phyloP scores from a whole-genome alignment of 1,140 invertebrate species.

The Lepidurus arcticus region DNA sequence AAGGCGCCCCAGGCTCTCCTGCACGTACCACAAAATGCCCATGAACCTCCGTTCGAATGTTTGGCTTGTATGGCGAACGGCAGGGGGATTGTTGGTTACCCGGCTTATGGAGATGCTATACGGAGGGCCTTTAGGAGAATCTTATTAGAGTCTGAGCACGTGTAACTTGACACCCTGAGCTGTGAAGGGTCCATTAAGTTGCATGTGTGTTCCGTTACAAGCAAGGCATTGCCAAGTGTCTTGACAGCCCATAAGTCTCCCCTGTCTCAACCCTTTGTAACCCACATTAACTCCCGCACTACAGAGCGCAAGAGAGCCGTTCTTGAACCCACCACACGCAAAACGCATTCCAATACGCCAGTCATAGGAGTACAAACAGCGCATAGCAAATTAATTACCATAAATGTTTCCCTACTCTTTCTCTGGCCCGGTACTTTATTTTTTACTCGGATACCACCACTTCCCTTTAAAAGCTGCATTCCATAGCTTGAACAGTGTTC shows the following conservation, averaged over 20 bases:
- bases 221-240: slow-evolving; percentile 13
- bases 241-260: slow-evolving; percentile 14
- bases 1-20: not conserved
- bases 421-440: not conserved
- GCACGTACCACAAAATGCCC: not conserved
- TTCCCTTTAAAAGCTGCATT: too few species aligned
- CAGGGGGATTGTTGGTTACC: not conserved
- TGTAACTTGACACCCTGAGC: slow-evolving; percentile 21
- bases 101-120: slow-evolving; percentile 13
- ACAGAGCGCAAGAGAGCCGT: not conserved
- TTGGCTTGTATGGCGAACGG: not conserved
- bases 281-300: slow-evolving; percentile 2
- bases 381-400: not conserved
- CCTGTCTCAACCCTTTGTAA: slow-evolving; percentile 10
- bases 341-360: slow-evolving; percentile 14
- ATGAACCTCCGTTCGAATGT: not conserved
- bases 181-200: slow-evolving; percentile 21
- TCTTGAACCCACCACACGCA: not conserved
- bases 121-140: slow-evolving; percentile 1
- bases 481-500: too few species aligned
- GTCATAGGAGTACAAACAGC: not conserved
- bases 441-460: too few species aligned
- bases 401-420: not conserved
- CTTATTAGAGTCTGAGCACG: slow-evolving; percentile 21
- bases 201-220: slow-evolving; percentile 21